Base-by-base conservation (phyloP, 2,797 vertebrate genomes). In the Prionace glauca region DNA sequence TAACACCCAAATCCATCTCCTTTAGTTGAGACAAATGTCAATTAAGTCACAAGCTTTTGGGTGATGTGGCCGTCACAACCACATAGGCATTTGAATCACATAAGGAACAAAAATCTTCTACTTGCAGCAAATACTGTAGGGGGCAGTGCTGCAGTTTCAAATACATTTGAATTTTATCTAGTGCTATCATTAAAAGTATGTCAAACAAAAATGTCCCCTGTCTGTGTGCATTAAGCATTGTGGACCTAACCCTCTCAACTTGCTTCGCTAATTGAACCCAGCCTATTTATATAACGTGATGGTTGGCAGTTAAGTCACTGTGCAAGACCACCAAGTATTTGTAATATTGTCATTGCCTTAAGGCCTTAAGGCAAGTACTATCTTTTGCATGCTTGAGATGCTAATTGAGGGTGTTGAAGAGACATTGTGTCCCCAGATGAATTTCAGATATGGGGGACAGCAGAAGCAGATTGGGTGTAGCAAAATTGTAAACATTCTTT, bases 1-100 rank as follows among this genome's bases (percentile, higher is more conserved):
- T 62, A 91, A n/a, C 20, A 91, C 32, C 88, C 26, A 91, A 65
- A 62, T 91, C 88, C 56, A 91, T 91, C 88, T 56, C 36, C n/a
- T 65, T 18, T 29, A n/a, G 88, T 18, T 65, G 88, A 65, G 29
- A n/a, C 60, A 91, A 62, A 65, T 91, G 32, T 65, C 12, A 91
- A 91, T 18, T 60, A 91, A 62, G 26, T 62, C 60, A 90, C 26
- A 90, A 65, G 88, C 3, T 91, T 65, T 4, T 65, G 60, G 60
- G 29, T 91, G 60, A 32, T 91, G 62, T 62, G 62, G 26, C 20
- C 29, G 65, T 91, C 88, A 65, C 56, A n/a, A 29, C 3, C 56
- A 91, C 60, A 29, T 29, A 29, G 32, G 45, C 45, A 56, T 90
- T 29, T 12, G 22, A 90, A 32, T 32, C 26, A 24, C 10, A 62